Base-by-base conservation (phyloP, 2,888 invertebrate species). In the Pseudeuparius sepicola region DNA sequence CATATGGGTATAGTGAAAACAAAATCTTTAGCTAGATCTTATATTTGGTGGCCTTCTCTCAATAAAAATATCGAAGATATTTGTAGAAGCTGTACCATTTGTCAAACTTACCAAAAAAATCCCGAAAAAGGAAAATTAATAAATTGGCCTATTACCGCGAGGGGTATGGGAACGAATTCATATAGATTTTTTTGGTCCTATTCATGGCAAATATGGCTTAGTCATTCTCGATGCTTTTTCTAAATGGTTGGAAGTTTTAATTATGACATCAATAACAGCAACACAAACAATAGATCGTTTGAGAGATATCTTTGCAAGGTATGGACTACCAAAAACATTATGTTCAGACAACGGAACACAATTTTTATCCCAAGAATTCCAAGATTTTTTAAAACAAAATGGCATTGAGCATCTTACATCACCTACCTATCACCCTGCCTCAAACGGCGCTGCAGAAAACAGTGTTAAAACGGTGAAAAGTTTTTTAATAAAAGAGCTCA, bases 371-470 rank as follows among this genome's bases (percentile, higher is more conserved):
- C n/a, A n/a, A n/a, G n/a, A 31, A 10, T 31, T 31, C 20, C 12
- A 17, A 15, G 10, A 16, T n/a, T 31, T 17, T 31, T 31, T 31
- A 13, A 31, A 11, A 11, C 14, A 17, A 5, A 31, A 31, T 10
- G 16, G 31, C 13, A 24, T 32, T 7, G 24, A 24, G 24, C 32
- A 32, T 12, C 4, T 24, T 12, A 9, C 24, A 10, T 32, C 32
- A 20, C 24, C 32, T 13, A 13, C 32, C 12, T 32, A 20, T 24
- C 10, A 12, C 13, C 24, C 32, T 6, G 14, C 12, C 7, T 32
- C 20, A n/a, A 32, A 24, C 24, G 24, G 24, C 12, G 4, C 14
- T 2, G 32, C 32, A 10, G 32, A 26, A 33, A 2, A 25, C 26
- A 25, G 13, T 20, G 28, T 28, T 13, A 4, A 13, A 6, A 28